Evolutionary conservation across 2,797 vertebrate species (phyloP).

Genomic region (Clarias laeviceps): DNA sequence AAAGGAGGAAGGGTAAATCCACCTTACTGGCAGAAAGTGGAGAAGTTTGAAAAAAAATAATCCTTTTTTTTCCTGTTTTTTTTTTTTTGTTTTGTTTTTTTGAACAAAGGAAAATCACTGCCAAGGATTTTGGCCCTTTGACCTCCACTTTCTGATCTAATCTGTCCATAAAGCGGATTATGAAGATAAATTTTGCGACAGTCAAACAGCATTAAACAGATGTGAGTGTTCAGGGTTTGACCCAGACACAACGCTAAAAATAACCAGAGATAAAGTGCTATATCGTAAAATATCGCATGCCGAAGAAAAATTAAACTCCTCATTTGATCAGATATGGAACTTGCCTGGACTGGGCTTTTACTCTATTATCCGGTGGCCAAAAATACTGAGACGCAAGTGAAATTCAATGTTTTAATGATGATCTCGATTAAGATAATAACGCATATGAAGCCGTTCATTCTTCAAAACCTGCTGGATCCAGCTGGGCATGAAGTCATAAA

Average conservation of each 20-base stretch:
- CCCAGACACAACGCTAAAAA: not conserved
- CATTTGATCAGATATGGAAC: not conserved
- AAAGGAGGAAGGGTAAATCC: too few species aligned
- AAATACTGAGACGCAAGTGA: too few species aligned
- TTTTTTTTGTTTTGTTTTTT: constrained; percentile 14
- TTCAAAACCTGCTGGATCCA: too few species aligned
- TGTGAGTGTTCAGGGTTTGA: not conserved
- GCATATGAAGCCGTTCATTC: too few species aligned
- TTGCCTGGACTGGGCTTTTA: not conserved
- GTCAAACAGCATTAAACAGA: constrained; percentile 42
- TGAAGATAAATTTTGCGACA: constrained; percentile 44
- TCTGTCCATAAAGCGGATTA: constrained; percentile 54
- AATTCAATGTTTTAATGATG: too few species aligned
- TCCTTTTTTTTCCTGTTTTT: too few species aligned
- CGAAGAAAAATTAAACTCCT: not conserved
- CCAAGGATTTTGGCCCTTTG: constrained; percentile 18
- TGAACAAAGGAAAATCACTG: not conserved
- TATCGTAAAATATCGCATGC: not conserved
- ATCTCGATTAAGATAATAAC: too few species aligned
- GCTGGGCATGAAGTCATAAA: too few species aligned
- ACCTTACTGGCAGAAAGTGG: not conserved
- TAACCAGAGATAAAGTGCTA: not conserved
- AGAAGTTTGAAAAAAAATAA: constrained; percentile 23
- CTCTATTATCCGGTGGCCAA: too few species aligned
- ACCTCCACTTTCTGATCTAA: constrained; percentile 45